Conservation (phyloP, 2,113 vertebrate genomes). For the Archilochus colubris region DNA sequence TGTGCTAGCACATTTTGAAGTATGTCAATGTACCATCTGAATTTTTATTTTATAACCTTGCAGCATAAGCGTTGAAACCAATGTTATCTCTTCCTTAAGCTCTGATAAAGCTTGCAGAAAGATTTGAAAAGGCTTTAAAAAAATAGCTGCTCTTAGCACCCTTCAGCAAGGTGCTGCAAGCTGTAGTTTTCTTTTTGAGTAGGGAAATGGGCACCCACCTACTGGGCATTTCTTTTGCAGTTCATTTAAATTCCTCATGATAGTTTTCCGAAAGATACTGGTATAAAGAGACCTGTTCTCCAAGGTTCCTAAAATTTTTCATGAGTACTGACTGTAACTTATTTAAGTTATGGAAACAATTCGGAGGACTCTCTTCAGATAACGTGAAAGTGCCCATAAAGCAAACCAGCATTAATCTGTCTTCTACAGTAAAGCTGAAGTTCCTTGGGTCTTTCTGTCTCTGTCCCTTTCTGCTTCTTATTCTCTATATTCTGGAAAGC, state of each 20-base stretch:
- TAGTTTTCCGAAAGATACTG: not conserved
- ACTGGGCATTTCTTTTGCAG: not conserved
- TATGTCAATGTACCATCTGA: not conserved
- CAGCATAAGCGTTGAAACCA: not conserved
- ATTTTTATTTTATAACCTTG: not conserved
- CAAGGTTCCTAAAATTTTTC: not conserved
- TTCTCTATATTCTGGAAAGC: not conserved
- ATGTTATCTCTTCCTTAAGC: not conserved
- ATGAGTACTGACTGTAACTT: not conserved
- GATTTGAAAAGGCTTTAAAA: not conserved
- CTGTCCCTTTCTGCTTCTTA: not conserved
- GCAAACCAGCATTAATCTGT: not conserved
- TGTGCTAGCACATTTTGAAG: not conserved
- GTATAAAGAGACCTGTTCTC: not conserved
- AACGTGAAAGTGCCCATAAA: not conserved
- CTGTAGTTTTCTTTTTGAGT: not conserved
- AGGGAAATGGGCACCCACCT: not conserved
- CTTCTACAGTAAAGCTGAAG: not conserved
- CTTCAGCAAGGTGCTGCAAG: not conserved
- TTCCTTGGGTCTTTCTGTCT: not conserved
- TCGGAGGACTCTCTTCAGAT: not conserved
- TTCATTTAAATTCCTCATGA: not conserved
- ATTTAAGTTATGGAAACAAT: not conserved
- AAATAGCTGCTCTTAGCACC: not conserved
- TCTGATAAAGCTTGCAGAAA: not conserved